Percentiles rank a stretch among this genome's conserved stretches.
These are phyloP conservation scores for Hydrozoanthus gracilis DNA, from an alignment of 92 coral and sea anemone genomes.

Conservation along the genomic window DNA sequence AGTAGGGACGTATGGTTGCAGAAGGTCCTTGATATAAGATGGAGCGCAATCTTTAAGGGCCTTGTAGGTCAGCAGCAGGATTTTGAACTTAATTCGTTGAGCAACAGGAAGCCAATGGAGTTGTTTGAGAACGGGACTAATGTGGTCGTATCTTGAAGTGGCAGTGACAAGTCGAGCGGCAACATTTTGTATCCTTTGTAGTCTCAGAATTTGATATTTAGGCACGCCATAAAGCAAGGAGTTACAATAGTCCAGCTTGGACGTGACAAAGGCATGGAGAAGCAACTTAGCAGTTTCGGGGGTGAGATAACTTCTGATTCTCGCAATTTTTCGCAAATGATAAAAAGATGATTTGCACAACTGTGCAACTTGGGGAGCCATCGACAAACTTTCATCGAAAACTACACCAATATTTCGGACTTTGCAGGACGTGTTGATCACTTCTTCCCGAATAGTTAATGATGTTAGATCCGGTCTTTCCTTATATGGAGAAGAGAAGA, in stretches of 20 bases:
- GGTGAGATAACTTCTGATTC: conserved; percentile 12
- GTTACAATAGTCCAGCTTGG: conserved; percentile 30
- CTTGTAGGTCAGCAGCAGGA: conserved; percentile 17
- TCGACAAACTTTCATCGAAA: neutral
- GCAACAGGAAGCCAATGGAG: conserved; percentile 15
- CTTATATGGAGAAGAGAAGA: conserved; percentile 6
- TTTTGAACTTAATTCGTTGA: conserved; percentile 27
- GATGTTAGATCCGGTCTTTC: conserved; percentile 1
- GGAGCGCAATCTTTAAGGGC: conserved; percentile 13
- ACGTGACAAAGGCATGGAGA: conserved; percentile 23
- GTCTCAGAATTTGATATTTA: neutral
- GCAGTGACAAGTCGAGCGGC: neutral
- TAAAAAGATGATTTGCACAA: conserved; percentile 2
- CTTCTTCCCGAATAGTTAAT: neutral
- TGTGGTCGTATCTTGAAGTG: neutral
- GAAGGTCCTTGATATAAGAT: conserved; percentile 1
- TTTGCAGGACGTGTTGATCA: neutral
- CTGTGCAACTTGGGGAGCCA: conserved; percentile 12
- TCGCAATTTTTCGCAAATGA: conserved; percentile 30
- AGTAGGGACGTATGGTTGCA: conserved; percentile 18
- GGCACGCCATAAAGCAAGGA: neutral
- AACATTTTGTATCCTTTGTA: neutral
- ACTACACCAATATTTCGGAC: neutral
- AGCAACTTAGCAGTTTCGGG: conserved; percentile 24
- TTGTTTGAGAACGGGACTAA: neutral